phyloP scores from a whole-genome alignment of 2,797 vertebrate species.

The Threskiornis aethiopicus region DNA sequence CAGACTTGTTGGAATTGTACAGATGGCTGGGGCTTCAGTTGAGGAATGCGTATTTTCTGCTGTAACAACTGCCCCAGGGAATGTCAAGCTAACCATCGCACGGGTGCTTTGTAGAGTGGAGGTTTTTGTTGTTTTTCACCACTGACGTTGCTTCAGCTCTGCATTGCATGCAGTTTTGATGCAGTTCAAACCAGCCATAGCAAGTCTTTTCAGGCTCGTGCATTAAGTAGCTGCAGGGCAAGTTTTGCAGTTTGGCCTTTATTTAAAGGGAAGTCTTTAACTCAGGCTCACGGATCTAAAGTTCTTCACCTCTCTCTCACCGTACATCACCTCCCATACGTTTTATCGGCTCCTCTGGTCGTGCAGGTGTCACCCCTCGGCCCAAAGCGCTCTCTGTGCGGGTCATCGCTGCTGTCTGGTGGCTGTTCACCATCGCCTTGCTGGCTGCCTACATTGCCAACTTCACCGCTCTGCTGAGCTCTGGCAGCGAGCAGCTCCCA shows the following conservation, averaged over 20 bases:
- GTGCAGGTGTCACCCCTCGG: constrained; percentile 82
- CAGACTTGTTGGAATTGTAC: not conserved
- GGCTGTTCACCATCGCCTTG: constrained; percentile 85
- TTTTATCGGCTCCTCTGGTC: not conserved
- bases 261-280: not conserved
- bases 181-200: not conserved
- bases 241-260: not conserved
- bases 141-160: not conserved
- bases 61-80: not conserved
- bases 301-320: not conserved
- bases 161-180: fast-evolving
- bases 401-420: constrained; percentile 86
- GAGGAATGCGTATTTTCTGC: fast-evolving
- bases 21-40: not conserved
- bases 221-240: not conserved
- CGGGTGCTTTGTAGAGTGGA: not conserved
- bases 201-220: not conserved
- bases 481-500: constrained; percentile 74
- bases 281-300: not conserved
- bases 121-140: not conserved
- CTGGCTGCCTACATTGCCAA: constrained; percentile 88
- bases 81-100: fast-evolving
- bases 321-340: fast-evolving
- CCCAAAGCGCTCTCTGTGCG: constrained; percentile 84
- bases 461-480: constrained; percentile 77